phyloP scores from a whole-genome alignment of 2,888 invertebrate species.

The Aleiodes alternator region DNA sequence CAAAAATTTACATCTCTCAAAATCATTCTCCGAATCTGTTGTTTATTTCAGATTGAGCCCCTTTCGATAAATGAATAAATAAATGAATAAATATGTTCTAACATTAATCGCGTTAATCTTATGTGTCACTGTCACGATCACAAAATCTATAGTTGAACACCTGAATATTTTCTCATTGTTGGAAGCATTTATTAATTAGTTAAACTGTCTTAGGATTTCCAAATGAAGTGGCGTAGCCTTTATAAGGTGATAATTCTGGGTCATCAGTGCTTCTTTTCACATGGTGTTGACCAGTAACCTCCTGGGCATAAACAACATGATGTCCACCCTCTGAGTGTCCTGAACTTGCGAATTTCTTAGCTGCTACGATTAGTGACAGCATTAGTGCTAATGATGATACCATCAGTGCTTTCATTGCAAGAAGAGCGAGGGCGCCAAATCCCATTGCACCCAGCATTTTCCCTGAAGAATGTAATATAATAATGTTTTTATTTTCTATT shows the following conservation, averaged over 20 bases:
- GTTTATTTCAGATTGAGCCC: conserved; percentile 36
- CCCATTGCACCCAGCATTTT: conserved; percentile 87
- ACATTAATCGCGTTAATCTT: conserved; percentile 2
- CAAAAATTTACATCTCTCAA: conserved; percentile 1
- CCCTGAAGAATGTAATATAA: conserved; percentile 57
- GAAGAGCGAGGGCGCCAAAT: conserved; percentile 84
- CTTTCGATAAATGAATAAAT: conserved; percentile 17
- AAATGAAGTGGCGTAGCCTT: conserved; percentile 64
- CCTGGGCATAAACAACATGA: conserved; percentile 79
- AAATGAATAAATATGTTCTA: conserved; percentile 43
- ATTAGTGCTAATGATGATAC: conserved; percentile 85
- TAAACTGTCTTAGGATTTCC: not conserved
- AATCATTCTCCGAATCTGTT: conserved; percentile 31
- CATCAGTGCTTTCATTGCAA: conserved; percentile 87
- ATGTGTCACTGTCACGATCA: not conserved
- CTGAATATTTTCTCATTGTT: not conserved
- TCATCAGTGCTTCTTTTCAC: conserved; percentile 75
- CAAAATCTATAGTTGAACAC: not conserved
- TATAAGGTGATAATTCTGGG: conserved; percentile 74
- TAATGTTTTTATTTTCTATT: too few species aligned
- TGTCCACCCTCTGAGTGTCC: conserved; percentile 79
- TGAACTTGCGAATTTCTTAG: conserved; percentile 82
- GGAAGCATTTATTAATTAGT: not conserved
- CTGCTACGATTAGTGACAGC: conserved; percentile 85
- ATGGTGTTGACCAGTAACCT: conserved; percentile 76